phyloP scores from a whole-genome alignment of 2,888 invertebrate genomes.

The Acanthosepion lycidas region DNA sequence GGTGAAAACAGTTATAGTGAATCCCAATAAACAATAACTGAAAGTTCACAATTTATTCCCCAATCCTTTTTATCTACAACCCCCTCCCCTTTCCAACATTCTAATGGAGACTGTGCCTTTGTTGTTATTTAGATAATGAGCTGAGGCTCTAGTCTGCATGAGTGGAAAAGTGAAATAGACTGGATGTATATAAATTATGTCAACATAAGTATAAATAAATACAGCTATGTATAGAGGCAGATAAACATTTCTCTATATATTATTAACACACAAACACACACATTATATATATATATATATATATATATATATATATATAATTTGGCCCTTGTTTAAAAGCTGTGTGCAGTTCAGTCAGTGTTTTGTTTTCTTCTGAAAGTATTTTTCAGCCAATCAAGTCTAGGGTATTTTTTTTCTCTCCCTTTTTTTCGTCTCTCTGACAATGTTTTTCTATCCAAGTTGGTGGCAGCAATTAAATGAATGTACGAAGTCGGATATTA shows the following conservation, averaged over 20 bases:
- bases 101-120: slow-evolving; percentile 13
- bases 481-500: not conserved
- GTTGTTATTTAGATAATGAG: slow-evolving; percentile 33
- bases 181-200: not conserved
- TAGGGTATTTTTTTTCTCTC: not conserved
- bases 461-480: slow-evolving; percentile 21
- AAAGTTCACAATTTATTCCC: not conserved
- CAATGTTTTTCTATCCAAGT: not conserved
- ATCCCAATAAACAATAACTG: not conserved
- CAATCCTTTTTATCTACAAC: not conserved
- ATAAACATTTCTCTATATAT: not conserved
- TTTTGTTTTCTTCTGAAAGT: not conserved
- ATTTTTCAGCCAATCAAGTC: not conserved
- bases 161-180: not conserved
- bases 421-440: not conserved
- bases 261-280: too few relatives aligned
- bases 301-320: not conserved
- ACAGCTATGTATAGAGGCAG: not conserved
- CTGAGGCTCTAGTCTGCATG: slow-evolving; percentile 21
- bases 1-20: not conserved
- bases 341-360: not conserved
- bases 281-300: not conserved
- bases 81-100: not conserved
- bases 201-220: not conserved
- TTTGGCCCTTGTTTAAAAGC: not conserved